Evolutionary conservation across 2,888 invertebrate genomes (phyloP).

Genomic region (Campoplex capitator): DNA sequence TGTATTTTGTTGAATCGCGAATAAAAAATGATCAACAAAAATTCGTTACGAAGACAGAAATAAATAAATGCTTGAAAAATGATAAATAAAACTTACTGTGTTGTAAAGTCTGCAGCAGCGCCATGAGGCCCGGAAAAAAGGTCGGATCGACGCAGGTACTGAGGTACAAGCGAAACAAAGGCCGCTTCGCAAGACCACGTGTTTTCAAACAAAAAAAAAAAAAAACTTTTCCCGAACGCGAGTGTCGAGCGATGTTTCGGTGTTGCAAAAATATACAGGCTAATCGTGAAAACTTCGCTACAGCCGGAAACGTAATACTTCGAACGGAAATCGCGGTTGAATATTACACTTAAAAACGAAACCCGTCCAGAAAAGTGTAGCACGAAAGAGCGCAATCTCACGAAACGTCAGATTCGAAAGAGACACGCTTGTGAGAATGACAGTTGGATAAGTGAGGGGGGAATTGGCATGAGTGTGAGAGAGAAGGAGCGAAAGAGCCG

Average conservation of each 20-base stretch:
- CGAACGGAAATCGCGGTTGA: constrained; percentile 2
- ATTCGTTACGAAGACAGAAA: background rate
- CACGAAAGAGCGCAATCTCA: constrained; percentile 46
- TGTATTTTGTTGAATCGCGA: background rate
- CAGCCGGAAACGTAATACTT: background rate
- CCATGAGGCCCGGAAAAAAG: constrained; percentile 18
- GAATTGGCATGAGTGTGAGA: constrained; percentile 15
- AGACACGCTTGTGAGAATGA: constrained; percentile 67
- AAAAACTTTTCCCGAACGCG: background rate
- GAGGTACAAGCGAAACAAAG: constrained; percentile 31
- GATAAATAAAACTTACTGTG: constrained; percentile 22
- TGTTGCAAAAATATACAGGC: background rate
- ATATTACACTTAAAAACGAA: background rate
- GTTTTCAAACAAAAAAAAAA: constrained; percentile 2
- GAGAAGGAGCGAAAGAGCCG: constrained; percentile 74
- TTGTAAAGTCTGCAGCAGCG: constrained; percentile 26
- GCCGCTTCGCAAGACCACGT: constrained; percentile 29
- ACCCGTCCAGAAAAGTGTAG: background rate
- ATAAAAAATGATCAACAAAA: background rate
- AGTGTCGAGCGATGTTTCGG: background rate
- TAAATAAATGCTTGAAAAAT: background rate
- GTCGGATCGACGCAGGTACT: constrained; percentile 22
- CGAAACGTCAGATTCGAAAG: constrained; percentile 66
- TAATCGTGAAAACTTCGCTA: constrained; percentile 10
- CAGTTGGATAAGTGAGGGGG: constrained; percentile 71